Base-by-base conservation (phyloP, 2,888 invertebrate genomes). In the Tachina lurida region DNA sequence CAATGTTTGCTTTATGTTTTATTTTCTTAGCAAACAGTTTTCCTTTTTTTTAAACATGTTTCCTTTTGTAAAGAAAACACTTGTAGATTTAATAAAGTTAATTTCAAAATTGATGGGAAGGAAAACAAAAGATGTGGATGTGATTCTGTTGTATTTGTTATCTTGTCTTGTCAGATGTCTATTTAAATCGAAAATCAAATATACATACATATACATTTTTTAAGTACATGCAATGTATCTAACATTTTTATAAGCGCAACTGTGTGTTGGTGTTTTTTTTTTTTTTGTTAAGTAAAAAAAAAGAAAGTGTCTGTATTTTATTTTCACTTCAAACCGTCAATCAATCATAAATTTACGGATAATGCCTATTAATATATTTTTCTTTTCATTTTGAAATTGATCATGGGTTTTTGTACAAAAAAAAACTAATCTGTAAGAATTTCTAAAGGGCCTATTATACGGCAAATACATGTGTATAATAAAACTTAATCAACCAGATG, bases 311-410 rank as follows among this genome's bases (percentile, higher is more conserved):
- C 70, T 49, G 81, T 65, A 77, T 85, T 77, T 45, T 7, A 9
- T 52, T 75, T 67, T 17, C 74, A 76, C 79, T 86, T 83, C 80
- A 70, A 80, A 45, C 45, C 84, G 87, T 86, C 87, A 87, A 83
- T 87, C 87, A 84, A 86, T 86, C 87, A 84, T 54, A 68, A 22
- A 60, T 79, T 84, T 74, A 82, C 82, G 79, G 73, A 80, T 73
- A 78, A 82, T 78, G 70, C 75, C 74, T 75, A 31, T 39, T 47
- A 63, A 85, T 19, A 74, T 15, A 41, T 63, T 43, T 76, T 73
- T 65, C 56, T 71, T 60, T 62, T 43, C 43, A 80, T 76, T 71
- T 76, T 45, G 70, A 76, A 73, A 80, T 76, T 60, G 76, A 76
- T 84, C 71, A 73, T 60, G 17, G 39, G 22, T 39, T 76, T 45